Conservation (phyloP, 2,797 vertebrate species). For the Poliocrania exsul region DNA sequence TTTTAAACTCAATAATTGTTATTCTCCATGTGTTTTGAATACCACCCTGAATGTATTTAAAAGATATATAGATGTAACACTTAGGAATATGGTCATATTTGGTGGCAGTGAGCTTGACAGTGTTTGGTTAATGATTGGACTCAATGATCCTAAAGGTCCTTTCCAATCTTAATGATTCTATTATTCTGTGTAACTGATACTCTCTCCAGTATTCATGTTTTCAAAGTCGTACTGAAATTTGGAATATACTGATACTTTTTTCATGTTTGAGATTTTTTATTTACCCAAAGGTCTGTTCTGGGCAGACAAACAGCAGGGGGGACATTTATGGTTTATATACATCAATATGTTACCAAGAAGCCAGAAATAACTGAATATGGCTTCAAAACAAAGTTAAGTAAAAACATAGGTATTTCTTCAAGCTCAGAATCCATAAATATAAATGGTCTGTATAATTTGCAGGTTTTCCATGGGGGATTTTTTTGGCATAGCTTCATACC, state of each 20-base stretch:
- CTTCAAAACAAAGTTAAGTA: constrained; percentile 1
- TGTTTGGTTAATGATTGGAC: neutral
- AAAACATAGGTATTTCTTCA: constrained; percentile 1
- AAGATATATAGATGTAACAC: neutral
- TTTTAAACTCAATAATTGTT: neutral
- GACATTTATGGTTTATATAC: neutral
- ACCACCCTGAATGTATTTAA: neutral
- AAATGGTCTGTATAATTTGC: neutral
- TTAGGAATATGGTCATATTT: neutral
- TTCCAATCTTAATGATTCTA: neutral
- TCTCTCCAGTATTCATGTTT: neutral
- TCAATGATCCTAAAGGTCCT: neutral
- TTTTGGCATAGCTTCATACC: constrained; percentile 6
- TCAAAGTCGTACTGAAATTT: neutral
- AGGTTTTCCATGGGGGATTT: constrained; percentile 16
- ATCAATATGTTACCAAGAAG: neutral
- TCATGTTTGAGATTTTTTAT: neutral
- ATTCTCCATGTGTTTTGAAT: neutral
- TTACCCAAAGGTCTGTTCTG: neutral
- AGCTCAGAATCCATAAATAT: constrained; percentile 30
- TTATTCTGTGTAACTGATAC: neutral
- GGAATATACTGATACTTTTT: neutral
- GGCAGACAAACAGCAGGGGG: neutral
- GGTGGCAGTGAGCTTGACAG: neutral
- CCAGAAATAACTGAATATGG: neutral